Base-by-base conservation (phyloP, 2,113 vertebrate genomes). In the Sterna hirundo region DNA sequence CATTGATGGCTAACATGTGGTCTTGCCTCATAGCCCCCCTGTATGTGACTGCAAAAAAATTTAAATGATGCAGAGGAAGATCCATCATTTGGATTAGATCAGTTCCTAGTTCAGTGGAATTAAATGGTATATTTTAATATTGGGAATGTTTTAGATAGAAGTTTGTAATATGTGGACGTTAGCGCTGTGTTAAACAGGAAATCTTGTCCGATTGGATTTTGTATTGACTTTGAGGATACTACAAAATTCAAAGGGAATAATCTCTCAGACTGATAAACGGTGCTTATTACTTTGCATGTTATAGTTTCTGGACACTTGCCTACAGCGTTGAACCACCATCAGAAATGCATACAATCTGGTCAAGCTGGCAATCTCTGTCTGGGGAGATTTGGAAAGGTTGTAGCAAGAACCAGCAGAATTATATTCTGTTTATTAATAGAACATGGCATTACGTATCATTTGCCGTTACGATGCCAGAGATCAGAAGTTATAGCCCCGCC, bases 1-100 rank as follows among this genome's bases (percentile, higher is more conserved):
- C 91, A 92, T 96, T 98, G 98, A 98, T 98, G 97, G 97, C 96
- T 98, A 98, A 97, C 98, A 98, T 98, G 98, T 98, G 98, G 95
- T 95, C 96, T 98, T 97, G 79, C 90, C 96, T 97, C 96, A 74
- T 88, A 97, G 91, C 58, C 83, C 66, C 54, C 90, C 88, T 86
- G 61, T 90, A 95, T 93, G 94, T 65, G 62, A 95, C 71, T 93
- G 72, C 70, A 87, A 62, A 61, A 88, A 97, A 97, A 91, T 92
- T 94, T 91, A 94, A 94, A 89, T 90, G 84, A 75, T 91, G 80
- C 93, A 96, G 87, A 69, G 52, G 76, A 92, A 94, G 85, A 92
- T 88, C 93, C 68, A 70, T 94, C 76, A 88, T 87, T 93, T 40
- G 78, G 87, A 86, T 95, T 75, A 93, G 74, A 84, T 85, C 40